A percentile compares a stretch with the other conserved stretches of the same genome.
These are phyloP conservation scores for Basileuterus tristriatus DNA, from an alignment of 2,797 vertebrate species.

Conservation along the genomic window DNA sequence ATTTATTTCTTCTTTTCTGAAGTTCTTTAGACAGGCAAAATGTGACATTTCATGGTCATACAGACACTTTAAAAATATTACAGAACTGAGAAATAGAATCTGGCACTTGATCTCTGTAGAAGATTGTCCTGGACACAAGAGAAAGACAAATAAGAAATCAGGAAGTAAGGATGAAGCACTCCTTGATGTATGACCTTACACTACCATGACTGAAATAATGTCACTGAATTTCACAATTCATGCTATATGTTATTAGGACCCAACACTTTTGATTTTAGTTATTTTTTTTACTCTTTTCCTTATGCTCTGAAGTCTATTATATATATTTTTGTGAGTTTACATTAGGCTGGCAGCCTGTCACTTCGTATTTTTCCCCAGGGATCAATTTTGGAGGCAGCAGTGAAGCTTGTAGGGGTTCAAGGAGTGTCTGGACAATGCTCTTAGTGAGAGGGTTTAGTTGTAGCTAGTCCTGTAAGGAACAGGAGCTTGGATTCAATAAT, in stretches of 20 bases:
- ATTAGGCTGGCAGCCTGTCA: background rate
- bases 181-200: background rate
- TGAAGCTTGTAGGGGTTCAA: background rate
- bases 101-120: background rate
- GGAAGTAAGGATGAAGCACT: background rate
- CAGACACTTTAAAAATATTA: background rate
- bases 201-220: background rate
- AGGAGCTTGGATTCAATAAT: background rate
- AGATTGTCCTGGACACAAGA: background rate
- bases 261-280: rapidly evolving
- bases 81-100: background rate
- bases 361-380: background rate
- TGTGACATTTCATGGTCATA: background rate
- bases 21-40: background rate
- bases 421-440: rapidly evolving
- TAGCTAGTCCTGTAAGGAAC: background rate
- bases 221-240: background rate
- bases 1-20: background rate
- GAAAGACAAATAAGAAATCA: background rate
- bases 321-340: background rate
- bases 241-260: rapidly evolving
- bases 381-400: background rate
- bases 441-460: background rate
- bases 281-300: background rate
- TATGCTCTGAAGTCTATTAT: background rate